Conservation (phyloP, 1,140 invertebrate genomes). For the Drosophila sucinea region DNA sequence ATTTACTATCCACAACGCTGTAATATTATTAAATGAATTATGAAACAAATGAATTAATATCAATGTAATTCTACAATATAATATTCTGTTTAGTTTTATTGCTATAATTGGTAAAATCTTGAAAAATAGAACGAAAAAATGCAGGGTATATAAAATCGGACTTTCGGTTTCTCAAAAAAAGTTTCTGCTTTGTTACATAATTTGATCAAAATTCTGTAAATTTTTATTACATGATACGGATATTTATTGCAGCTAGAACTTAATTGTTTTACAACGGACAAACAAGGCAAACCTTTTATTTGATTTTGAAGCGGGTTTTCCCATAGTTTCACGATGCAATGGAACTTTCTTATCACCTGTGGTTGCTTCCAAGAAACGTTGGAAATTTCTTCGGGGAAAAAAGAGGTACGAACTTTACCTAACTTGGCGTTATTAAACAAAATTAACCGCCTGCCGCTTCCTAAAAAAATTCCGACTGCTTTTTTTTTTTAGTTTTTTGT, state of each 20-base stretch:
- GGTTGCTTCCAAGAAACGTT: neutral
- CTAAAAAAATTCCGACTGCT: constrained; percentile 36
- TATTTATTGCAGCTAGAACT: neutral
- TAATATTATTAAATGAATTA: no score
- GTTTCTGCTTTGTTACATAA: neutral
- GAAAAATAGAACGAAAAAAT: no score
- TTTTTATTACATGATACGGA: neutral
- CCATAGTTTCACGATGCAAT: neutral
- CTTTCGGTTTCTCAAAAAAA: no score
- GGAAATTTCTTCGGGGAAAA: neutral
- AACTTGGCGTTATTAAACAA: neutral
- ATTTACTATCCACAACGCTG: no score
- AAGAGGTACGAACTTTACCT: neutral
- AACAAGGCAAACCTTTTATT: constrained; percentile 10
- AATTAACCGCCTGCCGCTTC: neutral
- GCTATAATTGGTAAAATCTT: no score
- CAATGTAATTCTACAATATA: no score
- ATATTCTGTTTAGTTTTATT: no score
- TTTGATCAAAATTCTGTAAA: neutral
- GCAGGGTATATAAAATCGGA: no score
- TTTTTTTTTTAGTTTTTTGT: constrained; percentile 30
- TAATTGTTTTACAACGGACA: constrained; percentile 9
- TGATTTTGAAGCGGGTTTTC: neutral
- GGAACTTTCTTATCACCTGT: neutral
- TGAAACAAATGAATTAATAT: no score